phyloP scores from a whole-genome alignment of 2,113 vertebrate genomes.

The Callionymus lyra region DNA sequence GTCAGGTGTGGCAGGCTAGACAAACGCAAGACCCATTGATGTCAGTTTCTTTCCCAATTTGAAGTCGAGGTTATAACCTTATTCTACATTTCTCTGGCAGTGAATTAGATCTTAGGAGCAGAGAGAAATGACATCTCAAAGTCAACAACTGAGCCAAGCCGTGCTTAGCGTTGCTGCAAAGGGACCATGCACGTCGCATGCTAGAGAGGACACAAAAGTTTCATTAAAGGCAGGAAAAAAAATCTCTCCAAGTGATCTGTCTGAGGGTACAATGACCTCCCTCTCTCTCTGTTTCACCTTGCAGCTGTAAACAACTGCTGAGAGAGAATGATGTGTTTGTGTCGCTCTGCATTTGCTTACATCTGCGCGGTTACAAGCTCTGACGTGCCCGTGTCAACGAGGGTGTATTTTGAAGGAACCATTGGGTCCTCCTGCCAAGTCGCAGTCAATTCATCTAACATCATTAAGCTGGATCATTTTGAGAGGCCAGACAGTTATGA shows the following conservation, averaged over 20 bases:
- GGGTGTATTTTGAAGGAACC: conserved; percentile 11
- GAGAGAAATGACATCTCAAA: not conserved
- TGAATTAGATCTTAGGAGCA: not conserved
- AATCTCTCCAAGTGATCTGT: conserved; percentile 38
- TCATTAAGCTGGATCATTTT: conserved; percentile 44
- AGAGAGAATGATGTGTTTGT: conserved; percentile 33
- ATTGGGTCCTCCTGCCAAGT: conserved; percentile 50
- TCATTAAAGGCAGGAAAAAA: too few relatives aligned
- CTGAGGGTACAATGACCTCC: conserved; percentile 59
- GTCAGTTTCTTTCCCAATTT: not conserved
- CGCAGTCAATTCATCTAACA: conserved; percentile 56
- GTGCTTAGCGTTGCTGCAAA: conserved; percentile 13
- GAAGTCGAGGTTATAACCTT: not conserved
- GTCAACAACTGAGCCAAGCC: not conserved
- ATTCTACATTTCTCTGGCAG: not conserved
- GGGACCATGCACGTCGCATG: not conserved
- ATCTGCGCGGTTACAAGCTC: not conserved
- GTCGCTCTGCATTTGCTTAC: conserved; percentile 9
- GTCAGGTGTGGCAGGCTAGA: not conserved
- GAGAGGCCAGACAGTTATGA: conserved; percentile 31
- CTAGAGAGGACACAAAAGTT: too few relatives aligned
- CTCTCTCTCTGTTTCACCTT: conserved; percentile 63
- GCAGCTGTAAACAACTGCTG: conserved; percentile 51
- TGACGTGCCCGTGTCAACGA: conserved; percentile 20
- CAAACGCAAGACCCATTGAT: too few relatives aligned